Evolutionary conservation across 2,888 invertebrate genomes (phyloP).

Genomic region (Zaprionus lineosus): DNA sequence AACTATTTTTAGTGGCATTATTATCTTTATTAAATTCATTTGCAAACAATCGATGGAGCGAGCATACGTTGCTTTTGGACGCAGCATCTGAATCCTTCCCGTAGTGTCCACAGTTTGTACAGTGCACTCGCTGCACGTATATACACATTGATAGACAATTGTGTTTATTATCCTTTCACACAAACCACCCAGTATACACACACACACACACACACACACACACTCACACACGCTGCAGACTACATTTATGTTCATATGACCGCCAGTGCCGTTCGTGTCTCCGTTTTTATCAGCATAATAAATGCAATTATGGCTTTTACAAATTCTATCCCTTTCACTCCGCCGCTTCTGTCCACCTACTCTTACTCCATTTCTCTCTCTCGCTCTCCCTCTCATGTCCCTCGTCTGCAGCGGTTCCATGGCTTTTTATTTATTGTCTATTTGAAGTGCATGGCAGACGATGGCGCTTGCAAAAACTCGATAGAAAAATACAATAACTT

Average conservation of each 20-base stretch:
- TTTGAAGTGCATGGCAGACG: slow-evolving; percentile 52
- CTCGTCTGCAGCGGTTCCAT: slow-evolving; percentile 1
- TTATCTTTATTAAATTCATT: slow-evolving; percentile 78
- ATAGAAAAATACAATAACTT: slow-evolving; percentile 61
- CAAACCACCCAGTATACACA: slow-evolving; percentile 12
- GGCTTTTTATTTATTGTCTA: slow-evolving; percentile 58
- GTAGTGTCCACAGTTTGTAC: slow-evolving; percentile 35
- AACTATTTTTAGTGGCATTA: slow-evolving; percentile 76
- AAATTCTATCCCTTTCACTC: slow-evolving; percentile 16
- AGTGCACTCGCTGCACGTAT: slow-evolving; percentile 17
- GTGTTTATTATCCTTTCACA: slow-evolving; percentile 52
- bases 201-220: slow-evolving; percentile 5
- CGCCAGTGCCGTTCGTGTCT: slow-evolving; percentile 44
- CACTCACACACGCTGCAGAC: no score
- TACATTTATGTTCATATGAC: slow-evolving; percentile 18
- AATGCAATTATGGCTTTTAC: slow-evolving; percentile 79
- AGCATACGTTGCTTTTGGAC: slow-evolving; percentile 37
- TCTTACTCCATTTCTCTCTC: slow-evolving; percentile 9
- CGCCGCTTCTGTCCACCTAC: no score
- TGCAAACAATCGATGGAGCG: slow-evolving; percentile 71
- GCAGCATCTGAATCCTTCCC: slow-evolving; percentile 25
- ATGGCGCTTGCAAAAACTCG: slow-evolving; percentile 41
- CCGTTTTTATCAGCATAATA: slow-evolving; percentile 79
- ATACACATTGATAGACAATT: slow-evolving; percentile 31
- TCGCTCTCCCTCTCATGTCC: no score